Conservation (phyloP, 1,140 invertebrate genomes). For the Atta texana region DNA sequence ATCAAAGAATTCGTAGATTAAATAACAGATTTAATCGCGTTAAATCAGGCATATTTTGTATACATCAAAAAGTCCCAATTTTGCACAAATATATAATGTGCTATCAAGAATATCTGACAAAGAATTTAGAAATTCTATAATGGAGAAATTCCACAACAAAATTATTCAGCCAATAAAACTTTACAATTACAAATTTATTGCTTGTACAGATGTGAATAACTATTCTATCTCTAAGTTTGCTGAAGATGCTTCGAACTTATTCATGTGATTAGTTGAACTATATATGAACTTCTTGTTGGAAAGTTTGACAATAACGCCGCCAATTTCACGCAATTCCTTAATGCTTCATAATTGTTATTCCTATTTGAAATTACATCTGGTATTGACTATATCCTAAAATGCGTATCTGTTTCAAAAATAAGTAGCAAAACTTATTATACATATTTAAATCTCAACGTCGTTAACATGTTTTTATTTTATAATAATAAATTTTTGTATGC, state of each 20-base stretch:
- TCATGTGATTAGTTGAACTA: slow-evolving; percentile 21
- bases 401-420: not conserved
- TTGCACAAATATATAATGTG: too few species aligned
- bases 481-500: not conserved
- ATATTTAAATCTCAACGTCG: not conserved
- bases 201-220: slow-evolving; percentile 14
- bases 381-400: not conserved
- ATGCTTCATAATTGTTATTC: slow-evolving; percentile 18
- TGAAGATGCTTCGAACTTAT: slow-evolving; percentile 1
- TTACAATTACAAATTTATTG: not conserved
- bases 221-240: not conserved
- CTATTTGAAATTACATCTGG: not conserved
- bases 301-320: slow-evolving; percentile 29
- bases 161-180: slow-evolving; percentile 5
- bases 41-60: too few species aligned
- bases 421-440: not conserved
- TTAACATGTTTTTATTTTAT: not conserved
- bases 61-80: too few species aligned
- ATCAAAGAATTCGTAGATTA: too few species aligned
- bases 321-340: slow-evolving; percentile 17
- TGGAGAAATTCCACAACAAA: too few species aligned
- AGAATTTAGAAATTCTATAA: not conserved
- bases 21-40: too few species aligned
- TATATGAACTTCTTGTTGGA: slow-evolving; percentile 1
- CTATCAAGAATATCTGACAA: not conserved